Percentiles rank a stretch among this genome's conserved stretches.
Conservation (phyloP, 2,888 invertebrate genomes). For the Drosophila tripunctata region DNA sequence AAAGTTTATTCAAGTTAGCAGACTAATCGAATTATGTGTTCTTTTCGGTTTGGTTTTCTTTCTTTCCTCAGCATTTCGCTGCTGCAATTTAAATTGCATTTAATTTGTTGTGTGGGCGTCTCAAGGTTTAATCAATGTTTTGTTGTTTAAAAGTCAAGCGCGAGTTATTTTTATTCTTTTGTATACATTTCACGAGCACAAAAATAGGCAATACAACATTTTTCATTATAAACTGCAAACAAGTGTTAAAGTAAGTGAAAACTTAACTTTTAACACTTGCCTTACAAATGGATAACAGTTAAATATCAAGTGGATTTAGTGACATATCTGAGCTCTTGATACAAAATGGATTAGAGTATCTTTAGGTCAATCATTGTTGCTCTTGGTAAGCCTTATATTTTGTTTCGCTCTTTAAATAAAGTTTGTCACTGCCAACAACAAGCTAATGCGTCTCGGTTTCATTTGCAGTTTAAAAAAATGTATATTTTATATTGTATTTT, state of each 20-base stretch:
- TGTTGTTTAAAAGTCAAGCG: conserved; percentile 27
- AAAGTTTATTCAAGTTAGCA: conserved; percentile 10
- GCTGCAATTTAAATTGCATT: conserved; percentile 11
- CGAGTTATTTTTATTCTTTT: conserved; percentile 27
- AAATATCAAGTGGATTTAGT: no score
- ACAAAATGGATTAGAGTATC: background rate
- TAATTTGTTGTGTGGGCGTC: conserved; percentile 30
- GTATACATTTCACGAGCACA: conserved; percentile 13
- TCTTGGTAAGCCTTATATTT: conserved; percentile 24
- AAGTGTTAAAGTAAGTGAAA: no score
- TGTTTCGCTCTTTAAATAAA: conserved; percentile 22
- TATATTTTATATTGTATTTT: conserved; percentile 15
- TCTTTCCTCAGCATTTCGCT: conserved; percentile 24
- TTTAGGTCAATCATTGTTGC: background rate
- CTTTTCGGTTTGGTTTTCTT: background rate
- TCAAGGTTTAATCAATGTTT: conserved; percentile 54
- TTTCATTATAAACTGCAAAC: background rate
- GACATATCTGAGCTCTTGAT: no score
- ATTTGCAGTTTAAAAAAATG: conserved; percentile 20
- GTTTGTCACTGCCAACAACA: conserved; percentile 17
- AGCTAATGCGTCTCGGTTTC: conserved; percentile 17
- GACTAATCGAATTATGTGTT: conserved; percentile 19
- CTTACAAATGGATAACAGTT: no score
- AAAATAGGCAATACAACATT: conserved; percentile 10
- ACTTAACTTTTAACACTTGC: no score